Percentiles rank a stretch among this genome's conserved stretches.
phyloP scores from a whole-genome alignment of 2,113 vertebrate genomes.

The Procapra przewalskii region DNA sequence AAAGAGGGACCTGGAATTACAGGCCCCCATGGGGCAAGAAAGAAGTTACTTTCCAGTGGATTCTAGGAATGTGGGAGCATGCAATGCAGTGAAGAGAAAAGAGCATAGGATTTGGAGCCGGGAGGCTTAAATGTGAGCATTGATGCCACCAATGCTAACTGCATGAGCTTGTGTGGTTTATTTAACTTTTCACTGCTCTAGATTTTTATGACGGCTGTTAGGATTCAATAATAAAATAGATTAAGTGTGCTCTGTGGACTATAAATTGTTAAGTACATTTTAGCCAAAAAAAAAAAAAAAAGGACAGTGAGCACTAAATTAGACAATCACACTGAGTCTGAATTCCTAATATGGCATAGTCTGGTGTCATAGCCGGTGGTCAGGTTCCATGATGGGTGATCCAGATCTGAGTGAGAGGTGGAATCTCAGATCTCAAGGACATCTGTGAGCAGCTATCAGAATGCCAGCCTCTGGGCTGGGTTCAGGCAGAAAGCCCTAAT shows the following conservation, averaged over 20 bases:
- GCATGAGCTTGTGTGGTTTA: background rate
- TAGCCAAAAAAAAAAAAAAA: background rate
- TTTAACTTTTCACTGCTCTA: background rate
- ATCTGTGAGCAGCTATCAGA: background rate
- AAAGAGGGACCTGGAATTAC: background rate
- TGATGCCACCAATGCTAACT: background rate
- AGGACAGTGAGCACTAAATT: background rate
- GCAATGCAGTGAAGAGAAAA: background rate
- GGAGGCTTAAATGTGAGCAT: background rate
- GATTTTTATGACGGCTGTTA: background rate
- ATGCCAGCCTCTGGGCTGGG: background rate
- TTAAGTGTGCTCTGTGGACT: background rate
- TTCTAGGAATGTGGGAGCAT: background rate
- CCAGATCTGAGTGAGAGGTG: background rate
- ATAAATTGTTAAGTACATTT: background rate
- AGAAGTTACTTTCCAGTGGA: background rate
- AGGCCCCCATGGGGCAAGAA: background rate
- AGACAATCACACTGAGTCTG: background rate
- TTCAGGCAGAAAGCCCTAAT: background rate
- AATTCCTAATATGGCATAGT: background rate
- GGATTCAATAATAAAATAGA: background rate
- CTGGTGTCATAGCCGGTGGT: background rate
- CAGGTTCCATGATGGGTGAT: background rate
- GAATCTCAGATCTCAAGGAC: background rate
- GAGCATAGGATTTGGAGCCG: background rate